phyloP scores from a whole-genome alignment of 2,888 invertebrate species.

The Epistrophe eligans region DNA sequence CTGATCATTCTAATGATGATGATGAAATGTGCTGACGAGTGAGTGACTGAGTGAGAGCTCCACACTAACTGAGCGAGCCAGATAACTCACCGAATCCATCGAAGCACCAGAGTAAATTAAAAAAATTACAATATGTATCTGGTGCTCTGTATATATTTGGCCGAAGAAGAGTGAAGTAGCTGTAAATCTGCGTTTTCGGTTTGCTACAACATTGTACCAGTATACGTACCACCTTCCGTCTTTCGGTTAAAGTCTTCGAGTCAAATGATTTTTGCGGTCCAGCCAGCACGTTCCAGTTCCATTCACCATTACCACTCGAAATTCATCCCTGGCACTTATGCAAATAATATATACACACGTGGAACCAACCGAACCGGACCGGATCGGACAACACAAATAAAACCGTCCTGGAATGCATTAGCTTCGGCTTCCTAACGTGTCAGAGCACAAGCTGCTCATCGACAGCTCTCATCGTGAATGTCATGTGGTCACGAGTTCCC shows the following conservation, averaged over 20 bases:
- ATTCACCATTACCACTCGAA: constrained; percentile 9
- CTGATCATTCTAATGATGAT: constrained; percentile 64
- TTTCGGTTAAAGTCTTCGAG: constrained; percentile 13
- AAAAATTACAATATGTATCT: constrained; percentile 58
- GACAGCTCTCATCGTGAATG: constrained; percentile 56
- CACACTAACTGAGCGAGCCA: not conserved
- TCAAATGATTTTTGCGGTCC: constrained; percentile 49
- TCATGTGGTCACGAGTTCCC: constrained; percentile 72
- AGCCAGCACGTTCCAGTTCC: constrained; percentile 60
- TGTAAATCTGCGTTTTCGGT: constrained; percentile 56
- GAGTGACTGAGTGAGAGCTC: constrained; percentile 54
- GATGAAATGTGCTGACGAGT: constrained; percentile 56
- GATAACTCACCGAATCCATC: not conserved
- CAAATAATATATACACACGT: constrained; percentile 42
- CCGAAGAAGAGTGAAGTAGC: constrained; percentile 59
- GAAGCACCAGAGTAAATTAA: constrained; percentile 59
- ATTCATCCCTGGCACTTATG: constrained; percentile 52
- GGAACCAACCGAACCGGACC: not conserved
- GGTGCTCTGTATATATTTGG: constrained; percentile 51
- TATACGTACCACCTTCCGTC: constrained; percentile 45
- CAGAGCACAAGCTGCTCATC: constrained; percentile 64
- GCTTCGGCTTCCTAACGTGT: constrained; percentile 50
- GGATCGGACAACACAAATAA: constrained; percentile 37
- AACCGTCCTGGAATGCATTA: constrained; percentile 50
- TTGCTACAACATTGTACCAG: not conserved